Evolutionary conservation across 2,113 vertebrate genomes (phyloP), one percentile per base, ranked within the genome.

Genomic region (Chaetops frenatus): DNA sequence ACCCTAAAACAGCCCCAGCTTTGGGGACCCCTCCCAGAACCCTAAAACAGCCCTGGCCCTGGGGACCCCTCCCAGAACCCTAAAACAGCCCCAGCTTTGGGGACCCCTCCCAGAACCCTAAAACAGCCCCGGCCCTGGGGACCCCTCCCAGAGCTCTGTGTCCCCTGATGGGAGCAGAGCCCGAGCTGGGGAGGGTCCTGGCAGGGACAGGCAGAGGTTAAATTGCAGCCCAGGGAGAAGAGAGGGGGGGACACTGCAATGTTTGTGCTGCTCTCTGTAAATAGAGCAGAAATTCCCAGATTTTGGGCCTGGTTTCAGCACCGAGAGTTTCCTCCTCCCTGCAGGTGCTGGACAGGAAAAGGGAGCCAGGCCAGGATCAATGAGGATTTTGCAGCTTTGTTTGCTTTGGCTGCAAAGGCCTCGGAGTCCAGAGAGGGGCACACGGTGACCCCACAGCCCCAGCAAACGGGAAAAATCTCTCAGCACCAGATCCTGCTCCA

Each of bases 201-300:
- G 35, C 35, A 17, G 4, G 35, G 69, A 31, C 61, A 66, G 86
- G 36, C 91, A 50, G 94, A 82, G 94, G 86, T 76, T 19, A 51
- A 48, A 85, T 81, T 20, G 29, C 86, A 42, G 90, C 40, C 9
- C 79, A 7, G 78, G 78, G 66, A 88, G 12, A n/a, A n/a, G n/a
- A n/a, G 67, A 51, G 84, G 45, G 40, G 76, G 72, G 51, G 73
- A 81, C 0, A 24, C 77, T 40, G 50, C 33, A 61, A 53, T 64
- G 79, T 93, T 96, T 95, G 94, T 94, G 14, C 82, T 90, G 57
- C 42, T 7, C 87, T 89, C 87, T 93, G 88, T 12, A 73, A 94
- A 94, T 27, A 91, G 4, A 76, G 64, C 71, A 78, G 86, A 70
- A 71, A 15, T 5, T 38, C 72, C 79, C 10, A 0, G 18, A 5